These are phyloP conservation scores for Sebastes hubbsi DNA, from an alignment of 2,797 vertebrate species.

Conservation along the genomic window DNA sequence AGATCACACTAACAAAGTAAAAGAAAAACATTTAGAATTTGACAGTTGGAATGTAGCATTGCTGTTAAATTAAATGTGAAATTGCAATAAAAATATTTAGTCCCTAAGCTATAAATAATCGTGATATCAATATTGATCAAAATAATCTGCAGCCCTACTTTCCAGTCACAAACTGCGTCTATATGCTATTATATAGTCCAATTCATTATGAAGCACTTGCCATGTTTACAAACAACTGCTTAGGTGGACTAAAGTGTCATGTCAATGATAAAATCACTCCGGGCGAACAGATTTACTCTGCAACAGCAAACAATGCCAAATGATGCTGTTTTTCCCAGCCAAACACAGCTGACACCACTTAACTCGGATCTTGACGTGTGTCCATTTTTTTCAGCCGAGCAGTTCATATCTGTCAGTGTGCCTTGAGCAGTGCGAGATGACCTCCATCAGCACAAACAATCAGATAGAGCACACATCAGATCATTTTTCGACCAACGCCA, in stretches of 20 bases:
- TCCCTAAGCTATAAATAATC: too few species aligned
- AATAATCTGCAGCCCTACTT: background rate
- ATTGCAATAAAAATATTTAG: too few species aligned
- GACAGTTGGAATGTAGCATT: too few species aligned
- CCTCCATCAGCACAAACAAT: slow-evolving; percentile 44
- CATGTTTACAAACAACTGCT: slow-evolving; percentile 28
- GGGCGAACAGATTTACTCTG: slow-evolving; percentile 24
- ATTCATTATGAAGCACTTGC: slow-evolving; percentile 26
- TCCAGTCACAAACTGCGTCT: slow-evolving; percentile 15
- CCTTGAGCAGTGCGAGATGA: slow-evolving; percentile 13
- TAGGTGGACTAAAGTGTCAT: slow-evolving; percentile 13
- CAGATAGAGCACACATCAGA: slow-evolving; percentile 46
- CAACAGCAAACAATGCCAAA: slow-evolving; percentile 4
- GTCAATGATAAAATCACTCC: slow-evolving; percentile 37
- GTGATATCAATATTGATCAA: too few species aligned
- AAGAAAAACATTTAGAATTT: too few species aligned
- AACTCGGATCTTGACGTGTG: background rate
- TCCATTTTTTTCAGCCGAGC: slow-evolving; percentile 10
- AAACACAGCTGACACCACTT: slow-evolving; percentile 27
- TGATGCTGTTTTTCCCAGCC: background rate
- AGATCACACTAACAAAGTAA: too few species aligned
- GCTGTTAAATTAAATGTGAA: too few species aligned
- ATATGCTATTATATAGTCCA: background rate
- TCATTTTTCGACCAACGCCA: slow-evolving; percentile 18
- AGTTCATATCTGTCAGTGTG: background rate